Evolutionary conservation across 2,113 vertebrate species (phyloP).

Genomic region (Prinia subflava): DNA sequence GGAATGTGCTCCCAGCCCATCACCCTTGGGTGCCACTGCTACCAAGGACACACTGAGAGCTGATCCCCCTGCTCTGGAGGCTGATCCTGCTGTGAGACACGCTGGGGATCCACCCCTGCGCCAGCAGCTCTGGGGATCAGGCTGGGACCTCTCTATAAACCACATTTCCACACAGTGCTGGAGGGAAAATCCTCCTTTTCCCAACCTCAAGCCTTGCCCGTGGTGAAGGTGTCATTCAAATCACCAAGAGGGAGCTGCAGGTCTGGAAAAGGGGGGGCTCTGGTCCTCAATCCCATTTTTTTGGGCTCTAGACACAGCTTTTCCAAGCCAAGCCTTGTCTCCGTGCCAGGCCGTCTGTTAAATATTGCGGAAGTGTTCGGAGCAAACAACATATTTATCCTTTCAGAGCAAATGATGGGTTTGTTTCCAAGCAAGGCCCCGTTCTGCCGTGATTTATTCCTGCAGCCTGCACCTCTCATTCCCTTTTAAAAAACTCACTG

Average conservation of each 20-base stretch:
- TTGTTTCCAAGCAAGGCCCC: conserved; percentile 48
- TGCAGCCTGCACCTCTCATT: conserved; percentile 44
- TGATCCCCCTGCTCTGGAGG: neutral
- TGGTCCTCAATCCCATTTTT: neutral
- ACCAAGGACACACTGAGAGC: neutral
- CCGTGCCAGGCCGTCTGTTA: neutral
- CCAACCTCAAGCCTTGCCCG: neutral
- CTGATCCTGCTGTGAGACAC: neutral
- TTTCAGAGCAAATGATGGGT: conserved; percentile 56
- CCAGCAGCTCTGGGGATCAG: neutral
- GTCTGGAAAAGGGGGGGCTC: neutral
- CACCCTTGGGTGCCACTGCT: neutral
- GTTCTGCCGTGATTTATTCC: conserved; percentile 67
- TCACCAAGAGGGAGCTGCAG: neutral
- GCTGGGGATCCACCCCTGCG: neutral
- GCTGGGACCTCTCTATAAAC: neutral
- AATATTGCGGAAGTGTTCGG: neutral
- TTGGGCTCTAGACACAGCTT: neutral
- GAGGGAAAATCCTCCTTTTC: neutral
- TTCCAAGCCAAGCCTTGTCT: neutral
- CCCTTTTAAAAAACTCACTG: conserved; percentile 31
- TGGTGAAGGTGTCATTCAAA: neutral
- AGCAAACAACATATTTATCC: conserved; percentile 36
- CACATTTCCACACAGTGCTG: neutral
- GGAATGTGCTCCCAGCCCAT: neutral